Evolutionary conservation across 1,140 invertebrate species (phyloP).

Genomic region (Cataglyphis hispanica): DNA sequence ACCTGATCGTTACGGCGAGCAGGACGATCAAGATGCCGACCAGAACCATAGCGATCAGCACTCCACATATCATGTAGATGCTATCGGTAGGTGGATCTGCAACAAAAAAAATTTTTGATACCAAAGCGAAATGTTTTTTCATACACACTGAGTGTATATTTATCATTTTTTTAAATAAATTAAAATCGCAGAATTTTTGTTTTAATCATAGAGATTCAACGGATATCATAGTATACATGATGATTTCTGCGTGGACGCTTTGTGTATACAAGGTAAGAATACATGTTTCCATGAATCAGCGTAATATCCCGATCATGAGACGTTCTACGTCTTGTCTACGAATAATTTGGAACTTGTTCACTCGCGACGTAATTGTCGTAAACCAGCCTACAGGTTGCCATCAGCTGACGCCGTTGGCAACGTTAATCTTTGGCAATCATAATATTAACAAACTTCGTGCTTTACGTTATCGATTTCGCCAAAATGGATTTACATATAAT

Average conservation of each 20-base stretch:
- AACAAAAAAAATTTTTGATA: slow-evolving; percentile 78
- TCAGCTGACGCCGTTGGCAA: slow-evolving; percentile 58
- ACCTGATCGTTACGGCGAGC: slow-evolving; percentile 93
- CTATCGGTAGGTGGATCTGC: slow-evolving; percentile 92
- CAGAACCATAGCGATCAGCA: slow-evolving; percentile 92
- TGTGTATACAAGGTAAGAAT: neutral
- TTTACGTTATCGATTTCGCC: slow-evolving; percentile 5
- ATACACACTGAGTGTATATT: neutral
- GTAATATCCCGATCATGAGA: slow-evolving; percentile 47
- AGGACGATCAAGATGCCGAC: slow-evolving; percentile 92
- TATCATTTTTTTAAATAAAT: neutral
- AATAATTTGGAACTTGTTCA: slow-evolving; percentile 53
- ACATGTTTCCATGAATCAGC: slow-evolving; percentile 42
- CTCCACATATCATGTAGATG: slow-evolving; percentile 92
- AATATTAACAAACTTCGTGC: neutral
- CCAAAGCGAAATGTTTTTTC: neutral
- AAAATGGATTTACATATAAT: neutral
- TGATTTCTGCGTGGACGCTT: neutral
- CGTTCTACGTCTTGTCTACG: neutral
- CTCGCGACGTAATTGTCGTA: slow-evolving; percentile 2
- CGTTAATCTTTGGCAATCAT: no score
- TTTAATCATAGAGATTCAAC: neutral
- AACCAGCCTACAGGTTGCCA: slow-evolving; percentile 51
- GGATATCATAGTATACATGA: neutral
- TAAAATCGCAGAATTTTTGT: neutral